phyloP scores from a whole-genome alignment of 1,140 invertebrate genomes.

The Brachionus asplanchnoidis region DNA sequence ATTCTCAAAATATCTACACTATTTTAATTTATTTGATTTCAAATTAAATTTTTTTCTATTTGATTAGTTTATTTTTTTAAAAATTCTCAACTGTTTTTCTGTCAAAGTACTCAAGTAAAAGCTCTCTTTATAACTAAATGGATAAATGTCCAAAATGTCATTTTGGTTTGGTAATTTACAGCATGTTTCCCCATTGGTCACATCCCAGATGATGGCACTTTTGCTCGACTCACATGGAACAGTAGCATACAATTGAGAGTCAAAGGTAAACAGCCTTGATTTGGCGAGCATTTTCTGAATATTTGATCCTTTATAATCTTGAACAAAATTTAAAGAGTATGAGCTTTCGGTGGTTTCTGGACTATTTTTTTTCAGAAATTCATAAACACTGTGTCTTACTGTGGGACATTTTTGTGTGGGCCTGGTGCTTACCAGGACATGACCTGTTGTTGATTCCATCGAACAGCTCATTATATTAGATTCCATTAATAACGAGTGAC shows the following conservation, averaged over 20 bases:
- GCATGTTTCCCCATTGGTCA: slow-evolving; percentile 61
- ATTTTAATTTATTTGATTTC: too few species aligned
- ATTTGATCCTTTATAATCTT: slow-evolving; percentile 63
- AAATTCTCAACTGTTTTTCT: slow-evolving; percentile 64
- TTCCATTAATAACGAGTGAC: slow-evolving; percentile 64
- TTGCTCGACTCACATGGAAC: neutral
- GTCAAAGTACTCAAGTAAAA: slow-evolving; percentile 64
- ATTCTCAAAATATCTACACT: too few species aligned
- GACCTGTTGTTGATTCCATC: slow-evolving; percentile 64
- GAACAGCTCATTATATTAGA: slow-evolving; percentile 63
- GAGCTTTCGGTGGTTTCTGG: slow-evolving; percentile 42
- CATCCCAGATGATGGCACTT: slow-evolving; percentile 62
- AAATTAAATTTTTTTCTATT: neutral
- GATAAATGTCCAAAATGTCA: slow-evolving; percentile 65
- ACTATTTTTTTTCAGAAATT: slow-evolving; percentile 45
- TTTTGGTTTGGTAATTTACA: slow-evolving; percentile 62
- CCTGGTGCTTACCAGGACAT: slow-evolving; percentile 59
- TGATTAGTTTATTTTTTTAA: slow-evolving; percentile 51
- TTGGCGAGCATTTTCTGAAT: slow-evolving; percentile 64
- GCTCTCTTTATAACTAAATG: slow-evolving; percentile 59
- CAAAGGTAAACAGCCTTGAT: slow-evolving; percentile 60
- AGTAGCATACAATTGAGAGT: neutral
- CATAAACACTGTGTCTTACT: slow-evolving; percentile 61
- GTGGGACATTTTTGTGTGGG: slow-evolving; percentile 55
- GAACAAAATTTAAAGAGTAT: slow-evolving; percentile 60